Conservation (phyloP, 2,888 invertebrate species). For the Endomychus coccineus region DNA sequence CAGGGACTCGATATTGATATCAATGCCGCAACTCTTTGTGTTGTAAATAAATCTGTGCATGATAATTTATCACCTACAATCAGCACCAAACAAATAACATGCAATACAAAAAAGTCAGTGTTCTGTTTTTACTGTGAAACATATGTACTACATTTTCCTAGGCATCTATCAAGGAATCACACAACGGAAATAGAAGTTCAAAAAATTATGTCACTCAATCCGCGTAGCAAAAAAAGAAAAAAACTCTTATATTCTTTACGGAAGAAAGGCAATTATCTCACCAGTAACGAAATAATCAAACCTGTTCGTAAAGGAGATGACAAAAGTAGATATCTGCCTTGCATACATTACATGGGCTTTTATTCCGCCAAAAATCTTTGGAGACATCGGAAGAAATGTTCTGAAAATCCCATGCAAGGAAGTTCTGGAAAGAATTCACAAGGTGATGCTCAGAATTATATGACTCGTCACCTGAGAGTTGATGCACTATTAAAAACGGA, state of each 20-base stretch:
- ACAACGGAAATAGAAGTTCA: constrained; percentile 10
- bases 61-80: no score
- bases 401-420: constrained; percentile 1
- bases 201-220: constrained; percentile 4
- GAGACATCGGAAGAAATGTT: constrained; percentile 7
- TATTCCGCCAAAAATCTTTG: constrained; percentile 7
- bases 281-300: constrained; percentile 3
- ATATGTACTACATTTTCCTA: constrained; percentile 7
- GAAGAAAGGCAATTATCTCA: constrained; percentile 12
- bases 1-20: no score
- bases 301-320: constrained; percentile 1
- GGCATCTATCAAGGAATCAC: constrained; percentile 11
- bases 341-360: constrained; percentile 9
- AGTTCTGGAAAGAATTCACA: no score
- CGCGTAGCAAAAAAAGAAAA: constrained; percentile 9
- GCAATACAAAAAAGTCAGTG: no score
- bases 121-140: constrained; percentile 8
- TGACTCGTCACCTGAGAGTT: constrained; percentile 5
- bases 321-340: constrained; percentile 5
- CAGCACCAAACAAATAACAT: no score
- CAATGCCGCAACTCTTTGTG: no score
- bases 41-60: no score
- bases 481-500: constrained; percentile 10
- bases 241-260: constrained; percentile 7
- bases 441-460: constrained; percentile 12